These are phyloP conservation scores for Vespertilio murinus DNA, from an alignment of 2,797 vertebrate genomes.

Conservation along the genomic window DNA sequence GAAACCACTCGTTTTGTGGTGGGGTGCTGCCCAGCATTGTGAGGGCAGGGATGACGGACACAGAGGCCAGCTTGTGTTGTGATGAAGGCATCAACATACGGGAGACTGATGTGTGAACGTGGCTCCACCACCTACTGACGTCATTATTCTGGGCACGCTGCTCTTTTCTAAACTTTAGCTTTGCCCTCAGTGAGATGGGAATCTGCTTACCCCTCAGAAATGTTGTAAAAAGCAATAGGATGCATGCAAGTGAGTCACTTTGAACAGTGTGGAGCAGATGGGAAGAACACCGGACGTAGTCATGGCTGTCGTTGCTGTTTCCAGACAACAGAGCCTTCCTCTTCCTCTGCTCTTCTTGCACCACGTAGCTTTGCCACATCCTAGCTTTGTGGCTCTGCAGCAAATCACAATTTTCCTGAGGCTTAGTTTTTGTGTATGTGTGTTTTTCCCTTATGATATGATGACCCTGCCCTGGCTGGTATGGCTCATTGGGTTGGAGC, in stretches of 20 bases:
- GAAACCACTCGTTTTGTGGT: not conserved
- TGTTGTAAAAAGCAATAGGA: not conserved
- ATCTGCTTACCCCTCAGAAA: not conserved
- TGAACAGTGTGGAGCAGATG: not conserved
- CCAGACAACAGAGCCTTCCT: not conserved
- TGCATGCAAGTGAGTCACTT: not conserved
- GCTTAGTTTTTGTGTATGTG: not conserved
- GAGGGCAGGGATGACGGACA: not conserved
- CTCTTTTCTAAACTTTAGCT: not conserved
- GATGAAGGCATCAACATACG: not conserved
- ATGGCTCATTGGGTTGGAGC: not conserved
- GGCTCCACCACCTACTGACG: not conserved
- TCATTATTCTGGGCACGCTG: not conserved
- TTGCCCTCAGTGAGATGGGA: conserved; percentile 13
- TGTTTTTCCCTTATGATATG: not conserved
- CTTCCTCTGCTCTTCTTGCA: not conserved
- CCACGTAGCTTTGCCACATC: not conserved
- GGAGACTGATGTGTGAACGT: not conserved
- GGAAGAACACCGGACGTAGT: not conserved
- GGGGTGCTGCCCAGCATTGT: not conserved
- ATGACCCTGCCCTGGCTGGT: not conserved
- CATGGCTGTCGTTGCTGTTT: not conserved
- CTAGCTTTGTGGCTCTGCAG: not conserved
- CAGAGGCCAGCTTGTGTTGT: not conserved
- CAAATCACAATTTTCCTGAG: not conserved